Evolutionary conservation across 2,888 invertebrate species (phyloP).

Genomic region (Campoletis raptor): DNA sequence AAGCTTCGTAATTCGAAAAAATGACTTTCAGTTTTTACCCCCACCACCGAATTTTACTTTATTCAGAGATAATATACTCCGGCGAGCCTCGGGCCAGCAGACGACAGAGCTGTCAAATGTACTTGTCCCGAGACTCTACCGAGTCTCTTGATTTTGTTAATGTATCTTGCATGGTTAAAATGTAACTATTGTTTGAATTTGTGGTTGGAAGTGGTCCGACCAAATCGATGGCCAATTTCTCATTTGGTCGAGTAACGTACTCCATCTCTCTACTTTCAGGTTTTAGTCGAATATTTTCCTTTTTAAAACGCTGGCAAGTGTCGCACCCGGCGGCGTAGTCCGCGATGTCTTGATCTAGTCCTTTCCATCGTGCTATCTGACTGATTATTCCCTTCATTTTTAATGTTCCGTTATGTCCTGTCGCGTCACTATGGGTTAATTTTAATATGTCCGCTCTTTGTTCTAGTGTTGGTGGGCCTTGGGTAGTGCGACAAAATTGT

Average conservation of each 20-base stretch:
- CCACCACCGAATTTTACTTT: too few species aligned
- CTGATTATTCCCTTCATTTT: conserved; percentile 33
- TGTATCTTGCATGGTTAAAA: conserved; percentile 39
- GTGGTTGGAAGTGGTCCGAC: conserved; percentile 34
- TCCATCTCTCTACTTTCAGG: conserved; percentile 37
- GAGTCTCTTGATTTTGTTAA: too few species aligned
- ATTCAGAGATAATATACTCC: too few species aligned
- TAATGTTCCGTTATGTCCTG: conserved; percentile 36
- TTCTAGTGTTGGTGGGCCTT: not conserved
- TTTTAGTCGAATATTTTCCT: conserved; percentile 27
- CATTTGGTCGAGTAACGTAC: conserved; percentile 31
- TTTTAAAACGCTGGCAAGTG: conserved; percentile 15
- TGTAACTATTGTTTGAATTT: conserved; percentile 29
- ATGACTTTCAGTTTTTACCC: too few species aligned
- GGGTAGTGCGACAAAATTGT: conserved; percentile 26
- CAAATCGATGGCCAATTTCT: conserved; percentile 39
- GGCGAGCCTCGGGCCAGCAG: too few species aligned
- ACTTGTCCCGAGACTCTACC: too few species aligned
- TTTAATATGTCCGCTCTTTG: conserved; percentile 29
- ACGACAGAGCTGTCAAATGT: too few species aligned
- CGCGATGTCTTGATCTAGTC: conserved; percentile 32
- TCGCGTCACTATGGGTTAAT: conserved; percentile 17
- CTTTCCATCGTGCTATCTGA: conserved; percentile 34
- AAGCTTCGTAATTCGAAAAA: too few species aligned
- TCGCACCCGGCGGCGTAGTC: conserved; percentile 31